A percentile compares a stretch with the other conserved stretches of the same genome.
These are phyloP conservation scores for Polyodon spathula DNA, from an alignment of 2,113 vertebrate species.

Conservation along the genomic window DNA sequence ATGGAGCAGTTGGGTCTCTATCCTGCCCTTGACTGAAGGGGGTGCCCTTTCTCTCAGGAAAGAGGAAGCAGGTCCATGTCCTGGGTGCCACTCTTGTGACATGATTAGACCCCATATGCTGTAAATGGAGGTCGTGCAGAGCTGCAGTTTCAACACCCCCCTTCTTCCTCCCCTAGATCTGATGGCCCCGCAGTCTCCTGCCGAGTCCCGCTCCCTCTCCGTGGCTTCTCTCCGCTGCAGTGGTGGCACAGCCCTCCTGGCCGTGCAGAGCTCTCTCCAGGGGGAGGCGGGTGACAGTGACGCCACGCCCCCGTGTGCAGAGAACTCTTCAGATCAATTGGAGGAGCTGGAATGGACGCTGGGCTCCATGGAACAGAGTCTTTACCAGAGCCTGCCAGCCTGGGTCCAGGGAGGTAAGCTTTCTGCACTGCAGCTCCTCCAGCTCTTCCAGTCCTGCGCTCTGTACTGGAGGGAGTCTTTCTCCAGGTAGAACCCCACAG, in stretches of 20 bases:
- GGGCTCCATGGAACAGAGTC: slow-evolving; percentile 6
- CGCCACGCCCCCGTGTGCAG: background rate
- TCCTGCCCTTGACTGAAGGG: too few relatives aligned
- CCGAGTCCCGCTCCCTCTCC: background rate
- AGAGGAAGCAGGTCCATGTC: too few relatives aligned
- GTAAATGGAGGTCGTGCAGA: too few relatives aligned
- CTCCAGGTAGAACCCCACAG: too few relatives aligned
- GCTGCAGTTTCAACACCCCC: too few relatives aligned
- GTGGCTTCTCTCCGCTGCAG: background rate
- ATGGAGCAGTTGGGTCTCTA: too few relatives aligned
- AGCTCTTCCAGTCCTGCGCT: too few relatives aligned
- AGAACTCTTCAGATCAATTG: background rate
- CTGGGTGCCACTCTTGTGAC: too few relatives aligned
- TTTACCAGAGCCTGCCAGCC: slow-evolving; percentile 12
- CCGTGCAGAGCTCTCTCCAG: background rate
- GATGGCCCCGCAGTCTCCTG: background rate
- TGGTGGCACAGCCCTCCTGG: background rate
- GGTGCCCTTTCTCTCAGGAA: too few relatives aligned
- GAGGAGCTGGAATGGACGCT: slow-evolving; percentile 12
- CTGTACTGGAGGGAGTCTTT: too few relatives aligned
- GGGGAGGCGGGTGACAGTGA: background rate
- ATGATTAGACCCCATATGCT: too few relatives aligned
- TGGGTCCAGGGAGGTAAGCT: slow-evolving; percentile 17
- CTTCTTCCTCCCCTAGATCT: slow-evolving; percentile 8
- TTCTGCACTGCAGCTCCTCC: too few relatives aligned